Evolutionary conservation across 2,888 invertebrate genomes (phyloP).

Genomic region (Drosophila melanosoma): DNA sequence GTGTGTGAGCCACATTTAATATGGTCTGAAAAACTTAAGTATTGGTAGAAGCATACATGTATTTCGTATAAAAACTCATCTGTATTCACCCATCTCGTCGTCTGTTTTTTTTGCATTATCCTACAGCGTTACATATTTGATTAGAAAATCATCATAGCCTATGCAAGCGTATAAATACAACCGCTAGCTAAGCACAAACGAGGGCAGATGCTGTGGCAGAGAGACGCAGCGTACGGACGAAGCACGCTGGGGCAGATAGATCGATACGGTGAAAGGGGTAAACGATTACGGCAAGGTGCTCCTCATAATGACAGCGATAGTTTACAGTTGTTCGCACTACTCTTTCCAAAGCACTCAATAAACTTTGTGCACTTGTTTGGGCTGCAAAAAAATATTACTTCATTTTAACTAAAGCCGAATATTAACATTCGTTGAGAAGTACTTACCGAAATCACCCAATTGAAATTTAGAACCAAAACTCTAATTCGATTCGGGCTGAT

Average conservation of each 20-base stretch:
- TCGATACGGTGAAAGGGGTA: constrained; percentile 16
- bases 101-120: background rate
- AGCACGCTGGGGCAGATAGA: constrained; percentile 2
- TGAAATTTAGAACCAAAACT: background rate
- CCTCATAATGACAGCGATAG: constrained; percentile 38
- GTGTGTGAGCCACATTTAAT: background rate
- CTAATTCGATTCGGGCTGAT: background rate
- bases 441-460: background rate
- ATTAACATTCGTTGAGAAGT: background rate
- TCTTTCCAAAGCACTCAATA: constrained; percentile 6
- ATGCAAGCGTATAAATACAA: constrained; percentile 2
- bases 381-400: background rate
- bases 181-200: constrained; percentile 42
- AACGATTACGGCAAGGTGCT: constrained; percentile 40
- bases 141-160: background rate
- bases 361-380: background rate
- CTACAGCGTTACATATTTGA: background rate
- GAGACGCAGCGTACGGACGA: constrained; percentile 10
- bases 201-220: constrained; percentile 4
- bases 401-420: background rate
- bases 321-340: constrained; percentile 67
- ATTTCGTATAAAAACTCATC: background rate
- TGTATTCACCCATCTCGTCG: background rate
- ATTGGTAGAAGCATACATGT: background rate
- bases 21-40: background rate